A percentile compares a stretch with the other conserved stretches of the same genome.
Evolutionary conservation across 2,797 vertebrate genomes (phyloP).

Genomic region (Smutsia temminckii): DNA sequence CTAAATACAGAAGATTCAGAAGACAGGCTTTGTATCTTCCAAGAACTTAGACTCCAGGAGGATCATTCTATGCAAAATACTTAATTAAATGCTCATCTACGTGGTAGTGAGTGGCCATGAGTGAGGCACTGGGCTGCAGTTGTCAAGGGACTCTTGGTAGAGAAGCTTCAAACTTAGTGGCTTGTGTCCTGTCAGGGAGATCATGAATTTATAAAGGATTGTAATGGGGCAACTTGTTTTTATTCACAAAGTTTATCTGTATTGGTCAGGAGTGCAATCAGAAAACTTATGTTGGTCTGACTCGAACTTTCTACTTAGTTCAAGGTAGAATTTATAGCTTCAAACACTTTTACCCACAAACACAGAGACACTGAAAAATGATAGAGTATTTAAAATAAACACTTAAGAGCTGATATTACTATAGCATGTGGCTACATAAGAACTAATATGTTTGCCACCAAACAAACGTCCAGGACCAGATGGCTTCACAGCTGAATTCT

Average conservation of each 20-base stretch:
- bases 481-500: too few relatives aligned
- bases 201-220: neutral
- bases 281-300: constrained; percentile 19
- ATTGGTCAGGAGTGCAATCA: constrained; percentile 58
- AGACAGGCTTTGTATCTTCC: neutral
- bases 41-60: neutral
- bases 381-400: constrained; percentile 41
- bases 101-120: neutral
- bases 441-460: neutral
- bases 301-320: constrained; percentile 51
- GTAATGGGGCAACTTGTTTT: neutral
- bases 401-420: neutral
- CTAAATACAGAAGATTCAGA: neutral
- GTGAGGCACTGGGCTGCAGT: neutral
- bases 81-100: neutral
- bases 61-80: constrained; percentile 15
- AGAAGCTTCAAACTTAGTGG: neutral
- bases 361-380: neutral
- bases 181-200: neutral
- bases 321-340: constrained; percentile 47
- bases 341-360: constrained; percentile 35
- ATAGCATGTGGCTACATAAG: neutral
- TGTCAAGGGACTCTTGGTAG: neutral
- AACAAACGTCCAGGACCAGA: too few relatives aligned
- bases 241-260: constrained; percentile 30